Percentiles rank a stretch among this genome's conserved stretches.
Conservation (phyloP, 1,140 invertebrate species). For the Drosophila albomicans region DNA sequence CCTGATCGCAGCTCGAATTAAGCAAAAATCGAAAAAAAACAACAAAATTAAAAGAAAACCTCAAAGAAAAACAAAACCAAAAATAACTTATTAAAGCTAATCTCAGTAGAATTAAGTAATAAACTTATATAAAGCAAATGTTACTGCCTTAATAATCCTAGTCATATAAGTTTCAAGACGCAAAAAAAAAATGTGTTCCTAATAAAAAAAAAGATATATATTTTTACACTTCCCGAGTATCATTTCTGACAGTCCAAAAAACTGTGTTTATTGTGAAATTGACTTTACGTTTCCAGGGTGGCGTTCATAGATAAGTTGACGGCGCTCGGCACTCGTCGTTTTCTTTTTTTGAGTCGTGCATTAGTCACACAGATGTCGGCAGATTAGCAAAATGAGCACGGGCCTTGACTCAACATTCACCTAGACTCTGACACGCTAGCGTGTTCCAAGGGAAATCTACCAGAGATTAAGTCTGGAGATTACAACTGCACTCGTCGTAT, state of each 20-base stretch:
- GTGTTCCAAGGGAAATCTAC: conserved; percentile 5
- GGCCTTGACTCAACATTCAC: background rate
- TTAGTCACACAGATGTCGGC: conserved; percentile 43
- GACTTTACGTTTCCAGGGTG: conserved; percentile 21
- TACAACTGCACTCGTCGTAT: background rate
- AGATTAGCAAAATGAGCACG: conserved; percentile 30
- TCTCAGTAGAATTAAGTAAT: conserved; percentile 63
- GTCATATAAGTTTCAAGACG: conserved; percentile 31
- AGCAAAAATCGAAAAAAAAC: conserved; percentile 35
- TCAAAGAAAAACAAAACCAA: conserved; percentile 33
- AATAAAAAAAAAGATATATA: conserved; percentile 35
- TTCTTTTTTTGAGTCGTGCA: background rate
- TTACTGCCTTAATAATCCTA: conserved; percentile 47
- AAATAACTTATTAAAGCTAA: conserved; percentile 53
- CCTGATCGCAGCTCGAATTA: conserved; percentile 62
- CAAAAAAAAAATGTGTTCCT: conserved; percentile 26
- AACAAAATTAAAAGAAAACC: conserved; percentile 35
- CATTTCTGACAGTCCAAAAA: conserved; percentile 12
- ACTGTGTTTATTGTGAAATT: conserved; percentile 45
- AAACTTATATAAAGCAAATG: conserved; percentile 28
- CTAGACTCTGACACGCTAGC: background rate
- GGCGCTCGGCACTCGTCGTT: conserved; percentile 2
- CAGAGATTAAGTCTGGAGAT: conserved; percentile 28
- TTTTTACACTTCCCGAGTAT: conserved; percentile 5
- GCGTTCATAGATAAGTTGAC: conserved; percentile 29